These are phyloP conservation scores for Xyrichtys novacula DNA, from an alignment of 2,797 vertebrate genomes.

Conservation along the genomic window DNA sequence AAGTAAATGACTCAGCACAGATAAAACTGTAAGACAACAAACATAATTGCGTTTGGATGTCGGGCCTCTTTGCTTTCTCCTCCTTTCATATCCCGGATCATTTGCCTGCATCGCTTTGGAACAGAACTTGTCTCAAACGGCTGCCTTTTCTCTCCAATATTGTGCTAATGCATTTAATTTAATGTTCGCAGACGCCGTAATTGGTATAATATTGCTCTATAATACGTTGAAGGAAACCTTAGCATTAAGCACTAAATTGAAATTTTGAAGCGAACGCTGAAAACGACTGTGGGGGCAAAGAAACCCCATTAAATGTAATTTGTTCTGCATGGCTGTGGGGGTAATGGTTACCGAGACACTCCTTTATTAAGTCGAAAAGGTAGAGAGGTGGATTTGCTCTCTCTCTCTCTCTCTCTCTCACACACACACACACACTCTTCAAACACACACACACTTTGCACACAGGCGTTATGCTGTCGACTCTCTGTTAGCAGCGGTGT, in stretches of 20 bases:
- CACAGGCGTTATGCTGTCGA: slow-evolving; percentile 25
- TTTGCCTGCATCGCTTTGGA: slow-evolving; percentile 71
- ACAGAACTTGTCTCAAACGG: slow-evolving; percentile 81
- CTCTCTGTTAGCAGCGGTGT: slow-evolving; percentile 84
- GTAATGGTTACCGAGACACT: slow-evolving; percentile 89
- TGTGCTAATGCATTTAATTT: slow-evolving; percentile 92
- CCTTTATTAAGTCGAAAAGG: slow-evolving; percentile 94
- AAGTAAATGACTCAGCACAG: slow-evolving; percentile 58
- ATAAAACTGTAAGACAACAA: slow-evolving; percentile 69
- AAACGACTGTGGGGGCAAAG: slow-evolving; percentile 92
- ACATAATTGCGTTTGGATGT: slow-evolving; percentile 69
- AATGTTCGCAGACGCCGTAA: slow-evolving; percentile 89
- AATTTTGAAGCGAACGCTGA: slow-evolving; percentile 93
- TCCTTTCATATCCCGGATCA: slow-evolving; percentile 68
- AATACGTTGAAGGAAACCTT: slow-evolving; percentile 90
- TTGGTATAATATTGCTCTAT: slow-evolving; percentile 92
- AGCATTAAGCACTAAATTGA: slow-evolving; percentile 95
- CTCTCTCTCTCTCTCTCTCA: slow-evolving; percentile 67
- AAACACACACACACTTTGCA: slow-evolving; percentile 21
- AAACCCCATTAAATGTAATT: slow-evolving; percentile 98
- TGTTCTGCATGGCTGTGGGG: slow-evolving; percentile 96
- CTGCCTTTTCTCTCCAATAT: slow-evolving; percentile 87
- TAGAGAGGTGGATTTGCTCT: slow-evolving; percentile 88
- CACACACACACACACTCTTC: slow-evolving; percentile 18
- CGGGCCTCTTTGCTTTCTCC: slow-evolving; percentile 47